phyloP scores from a whole-genome alignment of 2,113 vertebrate genomes.

The Grammomys dolichurus region DNA sequence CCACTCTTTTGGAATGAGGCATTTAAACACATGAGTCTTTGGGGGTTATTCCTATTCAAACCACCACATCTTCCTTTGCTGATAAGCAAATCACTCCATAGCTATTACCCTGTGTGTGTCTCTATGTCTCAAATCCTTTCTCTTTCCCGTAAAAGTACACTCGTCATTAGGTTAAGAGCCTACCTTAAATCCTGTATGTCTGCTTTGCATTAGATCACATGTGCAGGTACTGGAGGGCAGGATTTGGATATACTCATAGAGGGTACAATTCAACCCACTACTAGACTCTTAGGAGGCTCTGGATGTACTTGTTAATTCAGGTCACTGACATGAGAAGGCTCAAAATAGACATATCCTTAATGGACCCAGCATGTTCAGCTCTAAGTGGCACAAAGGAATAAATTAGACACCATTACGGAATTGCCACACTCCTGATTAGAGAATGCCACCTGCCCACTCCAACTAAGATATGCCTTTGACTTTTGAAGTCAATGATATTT shows the following conservation, averaged over 20 bases:
- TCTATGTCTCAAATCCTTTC: background rate
- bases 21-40: background rate
- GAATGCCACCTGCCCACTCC: background rate
- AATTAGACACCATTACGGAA: background rate
- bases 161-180: background rate
- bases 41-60: background rate
- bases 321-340: slow-evolving; percentile 29
- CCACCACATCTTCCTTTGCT: background rate
- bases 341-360: slow-evolving; percentile 37
- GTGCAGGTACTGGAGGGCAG: background rate
- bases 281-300: background rate
- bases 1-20: too few relatives aligned
- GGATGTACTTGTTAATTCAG: background rate
- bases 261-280: background rate
- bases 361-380: background rate
- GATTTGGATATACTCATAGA: background rate
- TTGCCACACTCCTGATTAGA: background rate
- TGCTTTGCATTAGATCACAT: background rate
- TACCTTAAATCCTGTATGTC: background rate
- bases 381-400: slow-evolving; percentile 10
- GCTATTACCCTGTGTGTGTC: background rate
- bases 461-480: background rate
- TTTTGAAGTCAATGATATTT: background rate
- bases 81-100: fast-evolving
- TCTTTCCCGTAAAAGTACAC: background rate